Conservation (phyloP, 2,797 vertebrate species). For the Rhadinocentrus ornatus region DNA sequence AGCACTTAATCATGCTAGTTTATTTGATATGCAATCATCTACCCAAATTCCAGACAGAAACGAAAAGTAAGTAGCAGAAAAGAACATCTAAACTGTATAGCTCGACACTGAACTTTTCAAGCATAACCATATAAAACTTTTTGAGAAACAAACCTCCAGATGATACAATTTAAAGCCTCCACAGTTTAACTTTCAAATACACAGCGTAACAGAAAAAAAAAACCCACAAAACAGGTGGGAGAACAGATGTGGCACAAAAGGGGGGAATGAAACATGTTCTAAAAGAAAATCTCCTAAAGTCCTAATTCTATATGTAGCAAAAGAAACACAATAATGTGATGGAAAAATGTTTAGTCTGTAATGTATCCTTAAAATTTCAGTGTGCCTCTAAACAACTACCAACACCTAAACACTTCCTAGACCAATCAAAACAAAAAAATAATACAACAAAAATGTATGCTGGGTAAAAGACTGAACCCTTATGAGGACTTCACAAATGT, state of each 20-base stretch:
- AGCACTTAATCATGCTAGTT: conserved; percentile 30
- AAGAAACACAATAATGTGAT: conserved; percentile 37
- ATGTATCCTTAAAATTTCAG: conserved; percentile 9
- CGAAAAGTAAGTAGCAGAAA: conserved; percentile 14
- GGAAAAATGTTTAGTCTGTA: conserved; percentile 1
- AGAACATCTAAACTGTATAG: neutral
- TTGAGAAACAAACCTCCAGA: conserved; percentile 13
- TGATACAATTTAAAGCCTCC: conserved; percentile 4
- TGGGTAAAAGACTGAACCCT: neutral
- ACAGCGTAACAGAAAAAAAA: conserved; percentile 9
- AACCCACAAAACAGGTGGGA: conserved; percentile 9
- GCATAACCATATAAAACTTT: neutral
- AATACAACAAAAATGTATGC: neutral
- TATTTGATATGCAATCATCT: conserved; percentile 17
- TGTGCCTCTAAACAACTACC: conserved; percentile 9
- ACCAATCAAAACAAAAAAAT: conserved; percentile 2
- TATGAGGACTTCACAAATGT: neutral
- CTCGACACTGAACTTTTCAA: conserved; percentile 8
- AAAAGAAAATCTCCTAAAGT: conserved; percentile 45
- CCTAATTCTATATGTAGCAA: conserved; percentile 48
- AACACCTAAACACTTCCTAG: neutral
- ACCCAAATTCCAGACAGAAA: conserved; percentile 12
- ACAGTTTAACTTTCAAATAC: neutral
- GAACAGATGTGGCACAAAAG: conserved; percentile 56
- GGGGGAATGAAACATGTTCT: conserved; percentile 31